Base-by-base conservation (phyloP, 2,113 vertebrate species). In the Salvelinus alpinus region DNA sequence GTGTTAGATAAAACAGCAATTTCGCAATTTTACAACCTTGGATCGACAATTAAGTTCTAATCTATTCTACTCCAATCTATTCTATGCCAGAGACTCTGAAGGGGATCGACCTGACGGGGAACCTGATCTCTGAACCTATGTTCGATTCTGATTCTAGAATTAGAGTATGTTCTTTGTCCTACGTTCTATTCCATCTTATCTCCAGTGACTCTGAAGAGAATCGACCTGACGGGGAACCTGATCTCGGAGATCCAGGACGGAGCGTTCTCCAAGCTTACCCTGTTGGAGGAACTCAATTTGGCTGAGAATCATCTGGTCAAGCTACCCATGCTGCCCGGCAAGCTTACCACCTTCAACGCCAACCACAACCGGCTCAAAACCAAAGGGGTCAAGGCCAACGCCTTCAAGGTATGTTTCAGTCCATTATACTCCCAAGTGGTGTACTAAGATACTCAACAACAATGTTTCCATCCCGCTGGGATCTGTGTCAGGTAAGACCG, bases 161-260 rank as follows among this genome's bases (percentile, higher is more conserved):
- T 9, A 38, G 38, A 75, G 0, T 20, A 64, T 84, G 87, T 72
- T 0, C 22, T 87, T 80, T 87, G 71, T 73, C 88, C 38, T 38
- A 38, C 2, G 8, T 38, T 38, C 38, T 38, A 38, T 38, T 38
- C 38, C 38, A 38, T 38, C 8, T 38, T 38, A 9, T 38, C 38
- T 84, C 34, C 93, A 99, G 98, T 96, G 81, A 97, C 96, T 76
- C 89, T 99, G 86, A 96, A 92, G 92, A 94, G 97, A 91, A 98
- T 99, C 29, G 97, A 99, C 90, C 93, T 99, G 77, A 96, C 96
- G 14, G 96, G 96, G 82, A 99, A 99, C 80, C 57, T 92, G 57
- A 99, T 99, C 89, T 94, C 96, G 76, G 97, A 97, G 85, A 98
- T 99, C 85, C 97, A 99, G 89, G 98, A 99, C 0, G 94, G 93